Evolutionary conservation across 2,113 vertebrate genomes (phyloP), one percentile per base, ranked within the genome.

Genomic region (Piaya cayana): DNA sequence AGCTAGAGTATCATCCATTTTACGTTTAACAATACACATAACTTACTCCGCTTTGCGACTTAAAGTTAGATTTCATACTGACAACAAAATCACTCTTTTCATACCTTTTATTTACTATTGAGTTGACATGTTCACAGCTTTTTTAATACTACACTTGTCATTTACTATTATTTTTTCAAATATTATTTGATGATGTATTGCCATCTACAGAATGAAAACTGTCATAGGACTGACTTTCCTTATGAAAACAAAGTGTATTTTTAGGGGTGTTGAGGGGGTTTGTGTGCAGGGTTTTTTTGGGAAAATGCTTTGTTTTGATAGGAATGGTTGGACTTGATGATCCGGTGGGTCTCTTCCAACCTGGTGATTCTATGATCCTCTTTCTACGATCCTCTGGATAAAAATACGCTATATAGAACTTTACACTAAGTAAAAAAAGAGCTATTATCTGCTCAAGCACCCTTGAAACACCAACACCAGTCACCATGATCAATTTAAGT

Each of bases 231-330:
- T 16, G 29, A 19, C 37, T 62, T 70, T 62, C 11, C 15, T 47
- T 70, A 37, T n/a, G 49, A 29, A 47, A 63, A 55, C 2, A 2
- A 30, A 7, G 10, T 17, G 18, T 6, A 15, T 5, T 68, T 86
- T 50, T 70, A 21, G 7, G 23, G 16, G 17, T 18, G 45, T 47
- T 47, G 17, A 19, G 4, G 20, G 22, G 4, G 5, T 12, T 16
- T 14, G 12, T 27, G 8, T 7, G 7, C 1, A 26, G 4, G 4
- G 11, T 20, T 4, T 26, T 74, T 8, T 15, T 8, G 14, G 11
- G 8, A 49, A 30, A 68, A 15, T 1, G 0, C 58, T 36, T 69
- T 59, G 12, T 7, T 32, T 26, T 76, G 39, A 39, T 39, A 39
- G 39, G 39, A 39, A 39, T 39, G 39, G 39, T 39, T 39, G 9